These are phyloP conservation scores for Scaptomyza montana DNA, from an alignment of 1,140 invertebrate genomes.

Conservation along the genomic window DNA sequence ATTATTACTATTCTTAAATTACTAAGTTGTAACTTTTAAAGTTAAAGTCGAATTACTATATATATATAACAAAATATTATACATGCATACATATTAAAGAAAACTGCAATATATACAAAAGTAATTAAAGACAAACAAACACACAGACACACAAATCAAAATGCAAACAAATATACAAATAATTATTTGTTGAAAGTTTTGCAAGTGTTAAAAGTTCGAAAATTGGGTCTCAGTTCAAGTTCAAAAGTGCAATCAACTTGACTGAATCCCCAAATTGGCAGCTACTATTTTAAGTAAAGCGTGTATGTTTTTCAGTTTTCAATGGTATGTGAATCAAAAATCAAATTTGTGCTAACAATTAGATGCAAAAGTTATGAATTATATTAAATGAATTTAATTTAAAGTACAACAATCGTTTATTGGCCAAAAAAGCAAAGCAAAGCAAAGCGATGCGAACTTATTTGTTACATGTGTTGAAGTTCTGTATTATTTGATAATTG, in stretches of 20 bases:
- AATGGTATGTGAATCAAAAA: conserved; percentile 32
- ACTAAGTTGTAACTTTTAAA: conserved; percentile 78
- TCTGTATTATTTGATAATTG: conserved; percentile 57
- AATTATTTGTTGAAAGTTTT: conserved; percentile 33
- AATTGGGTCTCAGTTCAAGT: conserved; percentile 21
- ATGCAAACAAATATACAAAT: conserved; percentile 31
- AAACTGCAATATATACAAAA: conserved; percentile 80
- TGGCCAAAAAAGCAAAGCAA: conserved; percentile 57
- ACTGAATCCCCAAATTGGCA: neutral
- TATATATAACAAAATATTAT: conserved; percentile 20
- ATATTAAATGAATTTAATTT: conserved; percentile 77
- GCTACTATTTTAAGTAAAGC: neutral
- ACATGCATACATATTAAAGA: conserved; percentile 37
- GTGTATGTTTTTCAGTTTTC: conserved; percentile 18
- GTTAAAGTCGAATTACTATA: conserved; percentile 69
- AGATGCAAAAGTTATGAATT: conserved; percentile 54
- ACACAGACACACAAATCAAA: conserved; percentile 25
- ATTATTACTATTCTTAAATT: conserved; percentile 71
- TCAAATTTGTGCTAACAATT: conserved; percentile 77
- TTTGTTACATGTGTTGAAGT: conserved; percentile 74
- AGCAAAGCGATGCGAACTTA: conserved; percentile 49
- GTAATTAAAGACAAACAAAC: conserved; percentile 64
- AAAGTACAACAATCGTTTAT: conserved; percentile 78
- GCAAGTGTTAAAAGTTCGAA: conserved; percentile 30
- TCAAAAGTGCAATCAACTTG: conserved; percentile 7